phyloP scores from a whole-genome alignment of 2,113 vertebrate genomes.

The Bagarius yarrelli region DNA sequence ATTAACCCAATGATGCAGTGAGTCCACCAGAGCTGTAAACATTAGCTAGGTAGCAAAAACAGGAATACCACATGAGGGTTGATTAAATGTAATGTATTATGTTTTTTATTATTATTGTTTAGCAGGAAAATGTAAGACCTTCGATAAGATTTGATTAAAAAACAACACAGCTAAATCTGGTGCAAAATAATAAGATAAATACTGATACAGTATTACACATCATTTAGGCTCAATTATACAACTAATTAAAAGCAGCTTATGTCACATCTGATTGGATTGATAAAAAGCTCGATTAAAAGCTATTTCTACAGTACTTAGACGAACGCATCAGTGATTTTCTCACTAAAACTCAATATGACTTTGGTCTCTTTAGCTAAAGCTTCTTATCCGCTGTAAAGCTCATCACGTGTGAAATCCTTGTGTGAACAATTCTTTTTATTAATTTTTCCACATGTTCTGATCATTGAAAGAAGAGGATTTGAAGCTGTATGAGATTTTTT shows the following conservation, averaged over 20 bases:
- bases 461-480: not conserved
- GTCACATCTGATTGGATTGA: not conserved
- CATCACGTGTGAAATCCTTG: not conserved
- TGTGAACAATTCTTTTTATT: not conserved
- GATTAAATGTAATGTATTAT: no score
- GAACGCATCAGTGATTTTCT: not conserved
- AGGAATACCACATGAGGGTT: no score
- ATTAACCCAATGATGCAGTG: no score
- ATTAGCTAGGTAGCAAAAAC: no score
- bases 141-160: no score
- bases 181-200: not conserved
- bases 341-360: not conserved
- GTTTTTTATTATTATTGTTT: no score
- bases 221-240: not conserved
- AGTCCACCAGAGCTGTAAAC: no score
- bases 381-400: not conserved
- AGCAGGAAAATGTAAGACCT: no score
- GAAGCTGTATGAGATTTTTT: not conserved
- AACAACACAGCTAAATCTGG: not conserved
- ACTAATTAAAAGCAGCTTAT: not conserved
- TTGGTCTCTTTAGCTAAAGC: constrained; percentile 6
- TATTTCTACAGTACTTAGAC: constrained; percentile 17
- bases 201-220: not conserved
- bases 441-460: not conserved
- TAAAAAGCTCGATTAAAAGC: not conserved